phyloP scores from a whole-genome alignment of 2,888 invertebrate genomes.

The Danaus chrysippus region DNA sequence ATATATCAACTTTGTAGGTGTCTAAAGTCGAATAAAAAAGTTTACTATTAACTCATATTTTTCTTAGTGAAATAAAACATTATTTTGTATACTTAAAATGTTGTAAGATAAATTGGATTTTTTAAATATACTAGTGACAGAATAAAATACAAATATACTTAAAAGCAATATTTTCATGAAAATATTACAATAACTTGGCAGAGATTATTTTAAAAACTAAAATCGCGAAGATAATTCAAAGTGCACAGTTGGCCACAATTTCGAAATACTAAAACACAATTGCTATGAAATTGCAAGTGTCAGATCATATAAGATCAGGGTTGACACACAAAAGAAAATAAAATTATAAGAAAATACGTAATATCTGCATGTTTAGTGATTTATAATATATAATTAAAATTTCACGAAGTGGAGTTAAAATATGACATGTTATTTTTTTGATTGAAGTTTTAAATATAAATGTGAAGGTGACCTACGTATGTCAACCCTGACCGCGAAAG shows the following conservation, averaged over 20 bases:
- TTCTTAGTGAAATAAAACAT: no score
- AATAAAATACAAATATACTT: no score
- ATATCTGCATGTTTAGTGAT: no score
- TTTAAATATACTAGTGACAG: no score
- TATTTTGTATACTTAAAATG: no score
- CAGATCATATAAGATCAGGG: slow-evolving; percentile 22
- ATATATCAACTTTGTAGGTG: no score
- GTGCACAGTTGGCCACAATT: slow-evolving; percentile 19
- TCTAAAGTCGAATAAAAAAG: no score
- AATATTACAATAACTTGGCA: background rate
- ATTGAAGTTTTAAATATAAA: background rate
- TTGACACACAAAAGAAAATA: slow-evolving; percentile 5
- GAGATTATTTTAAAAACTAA: slow-evolving; percentile 2
- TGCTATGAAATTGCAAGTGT: slow-evolving; percentile 23
- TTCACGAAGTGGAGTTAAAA: no score
- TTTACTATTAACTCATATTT: no score
- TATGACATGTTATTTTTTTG: background rate
- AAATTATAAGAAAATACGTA: background rate
- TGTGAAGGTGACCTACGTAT: background rate
- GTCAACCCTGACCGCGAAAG: slow-evolving; percentile 4
- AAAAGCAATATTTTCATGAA: background rate
- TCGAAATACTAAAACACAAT: slow-evolving; percentile 23
- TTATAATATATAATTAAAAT: no score
- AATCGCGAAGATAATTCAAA: slow-evolving; percentile 13
- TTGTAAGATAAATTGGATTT: no score